Base-by-base conservation (phyloP, 2,113 vertebrate genomes). In the Microcebus tavaratra region DNA sequence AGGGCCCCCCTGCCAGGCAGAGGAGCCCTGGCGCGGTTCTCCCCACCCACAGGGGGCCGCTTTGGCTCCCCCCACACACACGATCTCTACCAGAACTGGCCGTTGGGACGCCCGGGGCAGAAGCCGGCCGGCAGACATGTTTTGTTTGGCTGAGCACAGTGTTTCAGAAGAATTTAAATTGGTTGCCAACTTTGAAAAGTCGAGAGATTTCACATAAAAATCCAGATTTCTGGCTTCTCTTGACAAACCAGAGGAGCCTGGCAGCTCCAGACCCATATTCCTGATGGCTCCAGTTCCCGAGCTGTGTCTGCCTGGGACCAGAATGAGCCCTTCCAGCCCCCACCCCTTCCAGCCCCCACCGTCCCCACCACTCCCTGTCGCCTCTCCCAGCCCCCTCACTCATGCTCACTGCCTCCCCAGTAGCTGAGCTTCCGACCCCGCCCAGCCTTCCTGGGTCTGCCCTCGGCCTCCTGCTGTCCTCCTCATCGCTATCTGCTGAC, bases 131-230 rank as follows among this genome's bases (percentile, higher is more conserved):
- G 96, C 93, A 96, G 91, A 97, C 96, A 65, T 97, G 96, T 97
- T 98, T 97, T 87, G 87, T 95, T 98, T 98, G 97, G 97, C 97
- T n/a, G 39, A 96, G 95, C 57, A 20, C 13, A 25, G 83, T 18
- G 87, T 91, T 95, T 95, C 85, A 87, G 87, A 98, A 97, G 96
- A 98, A 98, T 98, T 70, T 91, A 59, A 95, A 78, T 63, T 50
- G 70, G 94, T 96, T 97, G 97, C 97, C 97, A 98, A 95, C 65
- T 97, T 89, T 88, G 63, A 94, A 95, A 98, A 97, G 96, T 93
- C 96, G 93, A 76, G 76, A 90, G 90, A 97, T 97, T 97, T 97
- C 95, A 97, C 83, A 96, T 96, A 94, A 96, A 97, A 98, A 93
- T 93, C 95, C 97, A 95, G 91, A 95, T 92, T 96, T 95, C 92